Evolutionary conservation across 1,140 invertebrate genomes (phyloP).

Genomic region (Cylas formicarius): DNA sequence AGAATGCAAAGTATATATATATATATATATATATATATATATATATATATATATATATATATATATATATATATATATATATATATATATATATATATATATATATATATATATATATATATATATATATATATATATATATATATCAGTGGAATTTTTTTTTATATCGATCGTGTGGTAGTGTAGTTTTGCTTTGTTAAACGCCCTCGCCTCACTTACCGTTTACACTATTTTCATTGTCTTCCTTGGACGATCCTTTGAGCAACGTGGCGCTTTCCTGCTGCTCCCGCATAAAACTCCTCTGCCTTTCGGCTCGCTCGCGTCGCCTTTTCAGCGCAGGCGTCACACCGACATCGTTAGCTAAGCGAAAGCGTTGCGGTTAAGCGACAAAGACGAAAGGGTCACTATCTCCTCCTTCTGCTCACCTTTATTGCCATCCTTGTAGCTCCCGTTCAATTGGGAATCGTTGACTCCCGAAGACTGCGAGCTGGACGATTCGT

Average conservation of each 20-base stretch:
- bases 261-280: conserved; percentile 53
- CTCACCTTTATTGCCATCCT: conserved; percentile 49
- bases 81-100: no score
- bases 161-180: no score
- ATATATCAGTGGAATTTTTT: no score
- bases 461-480: conserved; percentile 48
- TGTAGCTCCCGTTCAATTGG: conserved; percentile 51
- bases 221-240: conserved; percentile 46
- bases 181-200: no score
- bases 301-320: conserved; percentile 71
- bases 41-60: no score
- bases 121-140: no score
- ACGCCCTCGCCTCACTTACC: conserved; percentile 21
- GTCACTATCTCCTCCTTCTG: not conserved
- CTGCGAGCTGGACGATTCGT: conserved; percentile 50
- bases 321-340: conserved; percentile 64
- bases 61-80: no score
- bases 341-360: conserved; percentile 60
- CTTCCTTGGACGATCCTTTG: conserved; percentile 34
- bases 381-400: conserved; percentile 1
- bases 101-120: no score
- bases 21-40: no score
- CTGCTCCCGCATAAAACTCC: conserved; percentile 72
- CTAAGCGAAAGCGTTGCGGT: conserved; percentile 35
- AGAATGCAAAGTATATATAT: no score